Base-by-base conservation (phyloP, 2,113 vertebrate species). In the Halichoerus grypus region DNA sequence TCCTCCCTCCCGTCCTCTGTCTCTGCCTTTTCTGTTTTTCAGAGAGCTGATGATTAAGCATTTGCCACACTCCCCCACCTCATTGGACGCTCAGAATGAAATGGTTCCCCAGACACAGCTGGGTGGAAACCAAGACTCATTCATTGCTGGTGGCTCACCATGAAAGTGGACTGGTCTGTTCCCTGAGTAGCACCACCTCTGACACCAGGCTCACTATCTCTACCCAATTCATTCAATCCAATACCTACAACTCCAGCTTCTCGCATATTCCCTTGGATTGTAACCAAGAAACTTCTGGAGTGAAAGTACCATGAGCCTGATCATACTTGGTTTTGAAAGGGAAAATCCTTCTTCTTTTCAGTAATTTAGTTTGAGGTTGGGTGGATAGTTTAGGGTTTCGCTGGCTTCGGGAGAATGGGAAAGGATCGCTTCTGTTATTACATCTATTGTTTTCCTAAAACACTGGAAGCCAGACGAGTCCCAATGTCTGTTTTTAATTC, bases 251-350 rank as follows among this genome's bases (percentile, higher is more conserved):
- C n/a, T 83, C 69, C 36, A 84, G 16, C 51, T 76, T 84, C 86
- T 89, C 18, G n/a, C 26, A 82, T 33, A 55, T 33, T 88, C 31
- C 36, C 49, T 59, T 89, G 79, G 7, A 57, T 85, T 3, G 9
- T n/a, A 82, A 83, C 69, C 79, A 69, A 81, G 49, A 74, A 51
- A 74, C 28, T 79, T 83, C 82, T 85, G 57, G n/a, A 91, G 2
- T 65, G 42, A 67, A 79, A 87, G 31, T 13, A 39, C 10, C 15
- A 57, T 28, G 13, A 90, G 22, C 22, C 76, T 95, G 19, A 86
- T 81, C 92, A 82, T 49, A 63, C 15, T 80, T 59, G 71, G 57
- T 42, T 95, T 61, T 87, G 28, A 92, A 95, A 86, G 31, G 61
- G 33, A 36, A 74, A 26, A 72, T 42, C 24, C 61, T 4, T 2